Conservation (phyloP, 1,140 invertebrate species). For the Leptonema lineaticorne region DNA sequence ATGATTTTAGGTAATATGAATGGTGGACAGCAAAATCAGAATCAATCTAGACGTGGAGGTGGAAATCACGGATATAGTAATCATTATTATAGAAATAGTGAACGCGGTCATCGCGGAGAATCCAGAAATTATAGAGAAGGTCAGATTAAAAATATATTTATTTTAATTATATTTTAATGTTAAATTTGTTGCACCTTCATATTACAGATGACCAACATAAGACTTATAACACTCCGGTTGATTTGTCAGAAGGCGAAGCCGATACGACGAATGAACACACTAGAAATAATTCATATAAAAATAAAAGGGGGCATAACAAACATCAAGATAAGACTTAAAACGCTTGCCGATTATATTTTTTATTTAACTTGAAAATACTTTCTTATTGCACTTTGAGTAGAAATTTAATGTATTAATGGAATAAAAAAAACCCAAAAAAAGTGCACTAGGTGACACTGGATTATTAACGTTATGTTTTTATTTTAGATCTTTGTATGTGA, state of each 20-base stretch:
- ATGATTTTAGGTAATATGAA: neutral
- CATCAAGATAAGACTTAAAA: constrained; percentile 36
- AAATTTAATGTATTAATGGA: neutral
- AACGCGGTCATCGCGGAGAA: constrained; percentile 27
- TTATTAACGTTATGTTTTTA: too few species aligned
- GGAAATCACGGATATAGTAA: constrained; percentile 33
- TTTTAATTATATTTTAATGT: neutral
- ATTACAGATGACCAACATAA: constrained; percentile 29
- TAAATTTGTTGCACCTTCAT: neutral
- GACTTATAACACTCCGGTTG: constrained; percentile 35
- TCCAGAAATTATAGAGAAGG: constrained; percentile 32
- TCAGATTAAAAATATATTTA: neutral
- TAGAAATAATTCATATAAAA: constrained; percentile 28
- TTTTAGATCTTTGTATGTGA: too few species aligned
- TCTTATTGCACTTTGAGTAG: constrained; percentile 9
- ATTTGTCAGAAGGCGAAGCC: constrained; percentile 33
- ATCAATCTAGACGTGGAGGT: constrained; percentile 29
- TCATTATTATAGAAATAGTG: constrained; percentile 38
- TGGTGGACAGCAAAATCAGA: constrained; percentile 10
- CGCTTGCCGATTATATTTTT: neutral
- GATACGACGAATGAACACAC: constrained; percentile 11
- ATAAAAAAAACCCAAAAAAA: neutral
- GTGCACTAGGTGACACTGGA: too few species aligned
- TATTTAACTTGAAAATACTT: neutral
- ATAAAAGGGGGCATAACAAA: constrained; percentile 34